Evolutionary conservation across 2,888 invertebrate species (phyloP).

Genomic region (Tetheella fluctuosa): DNA sequence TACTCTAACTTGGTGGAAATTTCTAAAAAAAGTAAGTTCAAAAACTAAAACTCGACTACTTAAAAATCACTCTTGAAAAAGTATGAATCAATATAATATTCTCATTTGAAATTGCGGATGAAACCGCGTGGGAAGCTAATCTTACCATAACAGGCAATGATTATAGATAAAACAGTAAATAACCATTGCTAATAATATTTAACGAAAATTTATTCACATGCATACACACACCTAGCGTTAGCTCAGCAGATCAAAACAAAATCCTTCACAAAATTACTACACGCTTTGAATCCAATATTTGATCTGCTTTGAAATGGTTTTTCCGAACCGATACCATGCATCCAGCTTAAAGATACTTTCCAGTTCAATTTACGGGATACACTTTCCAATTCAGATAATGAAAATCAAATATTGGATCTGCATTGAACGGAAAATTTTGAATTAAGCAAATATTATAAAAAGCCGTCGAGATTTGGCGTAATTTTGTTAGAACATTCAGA

Average conservation of each 20-base stretch:
- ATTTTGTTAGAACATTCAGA: neutral
- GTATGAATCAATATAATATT: too few species aligned
- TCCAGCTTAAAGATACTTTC: neutral
- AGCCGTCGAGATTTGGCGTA: neutral
- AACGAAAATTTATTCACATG: too few species aligned
- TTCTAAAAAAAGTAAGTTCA: too few species aligned
- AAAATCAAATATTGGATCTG: slow-evolving; percentile 22
- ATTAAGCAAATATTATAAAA: neutral
- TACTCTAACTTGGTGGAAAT: too few species aligned
- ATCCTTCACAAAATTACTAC: neutral
- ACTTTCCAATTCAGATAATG: slow-evolving; percentile 24
- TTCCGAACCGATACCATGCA: neutral
- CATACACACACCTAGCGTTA: too few species aligned
- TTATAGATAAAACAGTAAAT: too few species aligned
- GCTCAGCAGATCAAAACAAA: neutral
- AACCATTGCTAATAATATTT: too few species aligned
- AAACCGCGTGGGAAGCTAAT: too few species aligned
- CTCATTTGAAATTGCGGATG: too few species aligned
- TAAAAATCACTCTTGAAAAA: too few species aligned
- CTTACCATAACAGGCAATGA: too few species aligned
- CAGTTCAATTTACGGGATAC: slow-evolving; percentile 14
- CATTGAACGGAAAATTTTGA: slow-evolving; percentile 14
- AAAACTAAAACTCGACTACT: too few species aligned
- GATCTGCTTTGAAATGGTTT: neutral
- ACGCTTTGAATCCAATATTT: neutral